These are phyloP conservation scores for Lepus americanus DNA, from an alignment of 2,113 vertebrate species.

Conservation along the genomic window DNA sequence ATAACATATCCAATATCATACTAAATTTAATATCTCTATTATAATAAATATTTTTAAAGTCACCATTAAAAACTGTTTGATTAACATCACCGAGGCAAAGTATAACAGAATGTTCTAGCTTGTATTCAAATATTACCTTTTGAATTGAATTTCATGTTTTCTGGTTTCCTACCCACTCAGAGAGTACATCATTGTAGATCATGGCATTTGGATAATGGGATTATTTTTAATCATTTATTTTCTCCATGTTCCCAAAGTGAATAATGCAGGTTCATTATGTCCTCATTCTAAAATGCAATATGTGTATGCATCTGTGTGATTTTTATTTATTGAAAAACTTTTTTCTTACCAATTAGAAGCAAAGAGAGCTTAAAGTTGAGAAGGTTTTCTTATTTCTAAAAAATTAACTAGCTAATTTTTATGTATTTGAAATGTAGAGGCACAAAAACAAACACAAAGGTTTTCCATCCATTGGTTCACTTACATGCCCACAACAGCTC, in stretches of 20 bases:
- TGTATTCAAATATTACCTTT: slow-evolving; percentile 73
- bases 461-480: too few species aligned
- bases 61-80: background rate
- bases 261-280: slow-evolving; percentile 64
- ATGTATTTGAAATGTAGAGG: too few species aligned
- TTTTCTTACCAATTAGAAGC: slow-evolving; percentile 45
- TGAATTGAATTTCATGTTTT: slow-evolving; percentile 50
- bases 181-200: background rate
- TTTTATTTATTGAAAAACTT: slow-evolving; percentile 63
- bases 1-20: background rate
- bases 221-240: slow-evolving; percentile 65
- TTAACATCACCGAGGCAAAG: slow-evolving; percentile 26
- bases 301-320: slow-evolving; percentile 62
- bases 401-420: too few species aligned
- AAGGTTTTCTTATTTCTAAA: background rate
- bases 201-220: slow-evolving; percentile 49
- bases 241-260: slow-evolving; percentile 50
- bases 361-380: slow-evolving; percentile 30
- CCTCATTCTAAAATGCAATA: slow-evolving; percentile 67
- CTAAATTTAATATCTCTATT: background rate
- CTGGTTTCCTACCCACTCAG: background rate
- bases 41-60: background rate
- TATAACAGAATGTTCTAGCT: slow-evolving; percentile 62
- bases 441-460: too few species aligned
- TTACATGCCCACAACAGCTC: too few species aligned